These are phyloP conservation scores for Nymphicus hollandicus DNA, from an alignment of 2,113 vertebrate genomes.

Conservation along the genomic window DNA sequence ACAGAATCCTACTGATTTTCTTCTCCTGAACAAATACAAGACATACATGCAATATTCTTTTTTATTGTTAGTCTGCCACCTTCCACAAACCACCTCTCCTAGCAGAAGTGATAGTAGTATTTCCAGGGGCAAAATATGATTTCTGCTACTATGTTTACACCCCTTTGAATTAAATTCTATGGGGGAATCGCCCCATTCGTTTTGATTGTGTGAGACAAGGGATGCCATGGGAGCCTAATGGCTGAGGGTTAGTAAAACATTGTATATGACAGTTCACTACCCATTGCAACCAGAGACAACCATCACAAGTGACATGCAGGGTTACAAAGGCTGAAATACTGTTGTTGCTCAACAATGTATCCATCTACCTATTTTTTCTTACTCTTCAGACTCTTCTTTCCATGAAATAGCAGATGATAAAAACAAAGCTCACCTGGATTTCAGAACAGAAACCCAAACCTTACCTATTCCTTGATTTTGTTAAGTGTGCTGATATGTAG, in stretches of 20 bases:
- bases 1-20: slow-evolving; percentile 6
- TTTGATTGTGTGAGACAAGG: not conserved
- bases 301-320: not conserved
- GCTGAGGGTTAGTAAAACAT: not conserved
- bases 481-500: not conserved
- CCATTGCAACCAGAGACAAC: not conserved
- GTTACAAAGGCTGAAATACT: not conserved
- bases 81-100: not conserved
- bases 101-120: not conserved
- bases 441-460: not conserved
- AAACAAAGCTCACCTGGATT: not conserved
- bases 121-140: not conserved
- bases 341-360: not conserved
- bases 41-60: not conserved
- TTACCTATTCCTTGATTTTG: not conserved
- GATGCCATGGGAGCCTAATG: not conserved
- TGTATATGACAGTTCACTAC: not conserved
- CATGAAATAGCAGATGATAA: not conserved
- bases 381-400: not conserved
- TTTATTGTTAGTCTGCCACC: not conserved
- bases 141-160: not conserved
- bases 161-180: not conserved
- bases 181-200: not conserved
- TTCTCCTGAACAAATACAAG: not conserved
- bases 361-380: not conserved